Base-by-base conservation (phyloP, 2,888 invertebrate species). In the Cantharis rustica region DNA sequence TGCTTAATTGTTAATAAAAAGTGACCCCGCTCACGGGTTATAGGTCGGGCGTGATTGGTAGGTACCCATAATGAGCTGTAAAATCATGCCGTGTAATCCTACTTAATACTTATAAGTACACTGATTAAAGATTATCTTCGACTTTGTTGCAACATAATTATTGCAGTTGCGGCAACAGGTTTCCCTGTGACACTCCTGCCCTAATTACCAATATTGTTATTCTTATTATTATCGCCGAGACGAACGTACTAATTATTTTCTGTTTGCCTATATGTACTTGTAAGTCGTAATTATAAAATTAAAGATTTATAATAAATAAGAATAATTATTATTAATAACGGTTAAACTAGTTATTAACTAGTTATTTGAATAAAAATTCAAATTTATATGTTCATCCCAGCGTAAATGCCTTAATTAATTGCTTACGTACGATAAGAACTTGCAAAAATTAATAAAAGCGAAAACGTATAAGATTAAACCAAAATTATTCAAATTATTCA, bases 11-110 rank as follows among this genome's bases (percentile, higher is more conserved):
- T 76, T 72, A 69, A 23, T 27, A 71, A 47, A 47, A 47, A 47
- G 69, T 79, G 78, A 79, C 80, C 78, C n/a, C n/a, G n/a, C n/a
- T 75, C 75, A 76, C 76, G 74, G 81, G 83, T 81, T 81, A 83
- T 75, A 81, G 83, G 82, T 80, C 80, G 81, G 81, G 81, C 82
- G 81, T 82, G 81, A 81, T 79, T 75, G 76, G 77, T 77, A n/a
- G 47, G 47, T 47, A 47, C 47, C 47, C 13, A 79, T 81, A 82
- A 82, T 82, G 81, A 82, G 79, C 80, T 75, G 75, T 78, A 79
- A 66, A 74, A 78, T 76, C 81, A 78, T 79, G 79, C 78, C 64
- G 64, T 20, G 20, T 66, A 66, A 66, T 66, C 64, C 64, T 66
- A 66, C 47, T 47, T 47, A n/a, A 47, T 47, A 47, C 47, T 47